phyloP scores from a whole-genome alignment of 2,113 vertebrate genomes.

The Malurus elegans region DNA sequence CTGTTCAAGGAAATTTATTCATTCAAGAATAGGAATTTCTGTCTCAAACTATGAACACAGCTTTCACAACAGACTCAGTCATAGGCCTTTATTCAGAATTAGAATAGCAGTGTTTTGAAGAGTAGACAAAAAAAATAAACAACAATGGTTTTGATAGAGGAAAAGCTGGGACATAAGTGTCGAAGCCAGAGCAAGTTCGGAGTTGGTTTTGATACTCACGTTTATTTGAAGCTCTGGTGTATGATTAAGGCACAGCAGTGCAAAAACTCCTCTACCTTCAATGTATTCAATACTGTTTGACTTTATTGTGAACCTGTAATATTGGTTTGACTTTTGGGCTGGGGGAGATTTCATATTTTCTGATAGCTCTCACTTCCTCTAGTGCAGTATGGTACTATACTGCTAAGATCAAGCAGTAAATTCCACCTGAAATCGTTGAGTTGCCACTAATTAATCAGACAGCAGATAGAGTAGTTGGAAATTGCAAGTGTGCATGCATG shows the following conservation, averaged over 20 bases:
- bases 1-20: too few relatives aligned
- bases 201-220: not conserved
- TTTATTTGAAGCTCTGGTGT: too few relatives aligned
- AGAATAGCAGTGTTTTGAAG: too few relatives aligned
- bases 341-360: not conserved
- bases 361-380: not conserved
- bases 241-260: not conserved
- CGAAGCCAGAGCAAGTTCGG: not conserved
- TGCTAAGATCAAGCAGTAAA: not conserved
- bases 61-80: too few relatives aligned
- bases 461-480: not conserved
- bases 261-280: rapidly evolving
- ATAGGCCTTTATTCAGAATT: too few relatives aligned
- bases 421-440: not conserved
- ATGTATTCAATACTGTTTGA: not conserved
- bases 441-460: not conserved
- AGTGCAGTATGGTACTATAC: not conserved
- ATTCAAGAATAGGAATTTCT: too few relatives aligned
- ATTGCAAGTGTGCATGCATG: not conserved
- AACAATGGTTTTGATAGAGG: too few relatives aligned
- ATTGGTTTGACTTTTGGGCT: not conserved
- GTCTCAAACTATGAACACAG: too few relatives aligned
- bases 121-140: too few relatives aligned
- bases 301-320: not conserved
- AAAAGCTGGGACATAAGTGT: too few relatives aligned